These are phyloP conservation scores for Phyllotis vaccarum DNA, from an alignment of 2,797 vertebrate species.

Conservation along the genomic window DNA sequence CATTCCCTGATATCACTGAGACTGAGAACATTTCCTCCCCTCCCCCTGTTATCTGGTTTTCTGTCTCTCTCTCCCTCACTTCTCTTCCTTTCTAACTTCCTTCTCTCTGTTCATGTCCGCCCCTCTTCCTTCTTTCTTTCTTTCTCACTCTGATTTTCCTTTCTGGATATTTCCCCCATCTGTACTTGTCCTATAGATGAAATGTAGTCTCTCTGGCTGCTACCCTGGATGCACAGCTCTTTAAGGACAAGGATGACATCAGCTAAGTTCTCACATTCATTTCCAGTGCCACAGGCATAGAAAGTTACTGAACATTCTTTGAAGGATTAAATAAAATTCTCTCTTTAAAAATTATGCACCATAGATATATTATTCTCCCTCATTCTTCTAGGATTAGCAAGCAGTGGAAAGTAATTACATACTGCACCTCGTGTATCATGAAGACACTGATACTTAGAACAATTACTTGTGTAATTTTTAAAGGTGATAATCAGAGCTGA, in stretches of 20 bases:
- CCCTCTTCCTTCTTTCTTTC: background rate
- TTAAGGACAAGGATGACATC: background rate
- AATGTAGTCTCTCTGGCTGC: background rate
- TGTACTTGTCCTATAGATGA: background rate
- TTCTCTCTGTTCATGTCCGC: background rate
- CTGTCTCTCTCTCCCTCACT: background rate
- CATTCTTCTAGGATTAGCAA: background rate
- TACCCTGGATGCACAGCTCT: background rate
- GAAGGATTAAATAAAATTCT: background rate
- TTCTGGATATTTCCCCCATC: background rate
- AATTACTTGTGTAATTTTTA: constrained; percentile 29
- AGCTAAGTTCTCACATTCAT: background rate
- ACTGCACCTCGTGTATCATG: background rate
- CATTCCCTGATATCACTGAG: background rate
- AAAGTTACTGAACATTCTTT: constrained; percentile 23
- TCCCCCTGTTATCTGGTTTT: too few relatives aligned
- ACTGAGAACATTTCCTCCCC: background rate
- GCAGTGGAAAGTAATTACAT: constrained; percentile 3
- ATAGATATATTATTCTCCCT: background rate
- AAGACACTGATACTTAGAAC: background rate
- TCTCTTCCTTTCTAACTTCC: too few relatives aligned
- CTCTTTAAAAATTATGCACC: background rate
- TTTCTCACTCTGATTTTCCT: background rate
- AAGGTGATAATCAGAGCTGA: constrained; percentile 44
- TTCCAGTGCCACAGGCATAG: background rate